Evolutionary conservation across 2,888 invertebrate genomes (phyloP).

Genomic region (Tridacna crocea): DNA sequence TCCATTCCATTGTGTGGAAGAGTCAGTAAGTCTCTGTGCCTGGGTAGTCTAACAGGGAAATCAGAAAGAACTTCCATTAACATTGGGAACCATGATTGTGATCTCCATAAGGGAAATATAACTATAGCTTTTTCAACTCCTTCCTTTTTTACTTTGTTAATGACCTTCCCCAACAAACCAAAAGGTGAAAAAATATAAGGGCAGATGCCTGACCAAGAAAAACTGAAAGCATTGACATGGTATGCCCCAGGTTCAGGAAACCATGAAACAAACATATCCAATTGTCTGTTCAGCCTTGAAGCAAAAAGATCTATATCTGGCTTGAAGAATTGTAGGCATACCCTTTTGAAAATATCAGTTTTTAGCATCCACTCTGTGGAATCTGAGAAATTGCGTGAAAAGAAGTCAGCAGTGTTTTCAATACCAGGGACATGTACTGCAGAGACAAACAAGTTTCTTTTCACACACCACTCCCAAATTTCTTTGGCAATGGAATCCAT

Average conservation of each 20-base stretch:
- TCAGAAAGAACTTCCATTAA: slow-evolving; percentile 16
- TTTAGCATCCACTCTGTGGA: slow-evolving; percentile 52
- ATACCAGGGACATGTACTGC: slow-evolving; percentile 37
- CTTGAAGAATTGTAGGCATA: no score
- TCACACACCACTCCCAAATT: slow-evolving; percentile 35
- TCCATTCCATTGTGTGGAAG: slow-evolving; percentile 8
- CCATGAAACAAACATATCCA: slow-evolving; percentile 33
- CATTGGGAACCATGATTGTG: no score
- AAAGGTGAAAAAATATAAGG: no score
- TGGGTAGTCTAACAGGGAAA: slow-evolving; percentile 32
- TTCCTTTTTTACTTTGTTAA: slow-evolving; percentile 34
- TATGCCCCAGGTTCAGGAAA: no score
- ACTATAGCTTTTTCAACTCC: slow-evolving; percentile 31
- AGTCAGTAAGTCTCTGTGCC: slow-evolving; percentile 34
- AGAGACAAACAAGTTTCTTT: slow-evolving; percentile 26
- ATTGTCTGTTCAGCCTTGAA: no score
- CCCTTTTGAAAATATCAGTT: no score
- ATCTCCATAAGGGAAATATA: slow-evolving; percentile 38
- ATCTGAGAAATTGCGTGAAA: slow-evolving; percentile 48
- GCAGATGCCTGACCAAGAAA: slow-evolving; percentile 16
- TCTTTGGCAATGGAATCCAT: slow-evolving; percentile 32
- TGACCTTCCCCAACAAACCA: slow-evolving; percentile 35
- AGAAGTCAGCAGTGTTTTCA: slow-evolving; percentile 40
- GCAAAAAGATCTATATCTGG: no score
- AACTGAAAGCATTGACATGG: slow-evolving; percentile 34